Percentiles rank a stretch among this genome's conserved stretches.
Conservation (phyloP, 2,888 invertebrate species). For the Dolichomitus sp. region DNA sequence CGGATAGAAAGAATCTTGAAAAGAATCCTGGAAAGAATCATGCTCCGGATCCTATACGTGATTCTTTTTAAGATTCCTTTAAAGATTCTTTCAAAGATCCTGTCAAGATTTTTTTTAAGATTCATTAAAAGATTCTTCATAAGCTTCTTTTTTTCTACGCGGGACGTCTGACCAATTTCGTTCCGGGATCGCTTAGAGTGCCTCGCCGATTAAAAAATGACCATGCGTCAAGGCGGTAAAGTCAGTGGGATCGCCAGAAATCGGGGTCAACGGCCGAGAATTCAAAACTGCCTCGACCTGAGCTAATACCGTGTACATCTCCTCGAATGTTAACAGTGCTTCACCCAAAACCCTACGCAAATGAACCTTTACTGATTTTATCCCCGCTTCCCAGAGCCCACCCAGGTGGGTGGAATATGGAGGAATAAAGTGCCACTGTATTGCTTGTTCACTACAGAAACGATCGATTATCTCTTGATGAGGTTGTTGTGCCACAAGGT, state of each 20-base stretch:
- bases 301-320: slow-evolving; percentile 68
- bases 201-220: slow-evolving; percentile 72
- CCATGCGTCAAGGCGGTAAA: slow-evolving; percentile 69
- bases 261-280: slow-evolving; percentile 65
- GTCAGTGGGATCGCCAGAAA: slow-evolving; percentile 67
- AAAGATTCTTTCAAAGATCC: too few species aligned
- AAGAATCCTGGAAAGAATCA: too few species aligned
- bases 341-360: slow-evolving; percentile 69
- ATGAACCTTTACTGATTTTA: slow-evolving; percentile 77
- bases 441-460: slow-evolving; percentile 15
- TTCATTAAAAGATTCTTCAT: too few species aligned
- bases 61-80: too few species aligned
- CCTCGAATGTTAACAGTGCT: slow-evolving; percentile 71
- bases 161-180: too few species aligned
- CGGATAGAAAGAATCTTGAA: too few species aligned
- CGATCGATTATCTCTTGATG: slow-evolving; percentile 36
- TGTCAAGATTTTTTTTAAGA: too few species aligned
- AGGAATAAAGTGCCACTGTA: slow-evolving; percentile 75
- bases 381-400: slow-evolving; percentile 77
- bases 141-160: too few species aligned
- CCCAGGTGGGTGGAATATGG: slow-evolving; percentile 74
- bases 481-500: slow-evolving; percentile 9
- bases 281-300: slow-evolving; percentile 66
- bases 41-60: too few species aligned
- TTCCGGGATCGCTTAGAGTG: neutral